These are phyloP conservation scores for Carcina quercana DNA, from an alignment of 2,888 invertebrate species.

Conservation along the genomic window DNA sequence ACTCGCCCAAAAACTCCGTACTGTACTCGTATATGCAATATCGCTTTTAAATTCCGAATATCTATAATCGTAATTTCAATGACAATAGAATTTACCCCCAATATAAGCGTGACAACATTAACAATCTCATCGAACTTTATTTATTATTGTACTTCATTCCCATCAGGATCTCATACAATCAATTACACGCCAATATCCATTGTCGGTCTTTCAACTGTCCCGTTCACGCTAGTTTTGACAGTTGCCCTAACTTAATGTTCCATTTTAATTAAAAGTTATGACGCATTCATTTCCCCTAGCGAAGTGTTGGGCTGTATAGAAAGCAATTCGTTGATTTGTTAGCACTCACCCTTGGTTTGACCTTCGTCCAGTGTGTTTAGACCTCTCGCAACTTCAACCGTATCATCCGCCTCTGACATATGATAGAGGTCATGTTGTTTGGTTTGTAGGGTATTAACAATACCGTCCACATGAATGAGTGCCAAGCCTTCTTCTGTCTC, in stretches of 20 bases:
- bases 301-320: constrained; percentile 29
- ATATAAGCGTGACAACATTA: constrained; percentile 45
- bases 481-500: constrained; percentile 38
- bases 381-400: constrained; percentile 24
- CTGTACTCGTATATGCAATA: too few species aligned
- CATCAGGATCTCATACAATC: constrained; percentile 44
- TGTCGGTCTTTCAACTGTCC: constrained; percentile 28
- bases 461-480: constrained; percentile 55
- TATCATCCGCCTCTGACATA: constrained; percentile 13
- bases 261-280: constrained; percentile 70
- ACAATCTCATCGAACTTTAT: constrained; percentile 31
- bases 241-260: constrained; percentile 49
- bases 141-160: constrained; percentile 36
- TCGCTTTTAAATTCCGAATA: too few species aligned
- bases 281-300: constrained; percentile 47
- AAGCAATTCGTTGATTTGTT: constrained; percentile 54
- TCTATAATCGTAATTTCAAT: too few species aligned
- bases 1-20: too few species aligned
- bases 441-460: constrained; percentile 34
- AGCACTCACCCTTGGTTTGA: constrained; percentile 46
- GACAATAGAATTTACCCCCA: neutral
- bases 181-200: constrained; percentile 55
- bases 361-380: constrained; percentile 35
- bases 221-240: constrained; percentile 32
- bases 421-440: constrained; percentile 21